Evolutionary conservation across 92 coral and sea anemone genomes (phyloP), one percentile per base, ranked within the genome.

Genomic region (Umimayanthus chanpuru): DNA sequence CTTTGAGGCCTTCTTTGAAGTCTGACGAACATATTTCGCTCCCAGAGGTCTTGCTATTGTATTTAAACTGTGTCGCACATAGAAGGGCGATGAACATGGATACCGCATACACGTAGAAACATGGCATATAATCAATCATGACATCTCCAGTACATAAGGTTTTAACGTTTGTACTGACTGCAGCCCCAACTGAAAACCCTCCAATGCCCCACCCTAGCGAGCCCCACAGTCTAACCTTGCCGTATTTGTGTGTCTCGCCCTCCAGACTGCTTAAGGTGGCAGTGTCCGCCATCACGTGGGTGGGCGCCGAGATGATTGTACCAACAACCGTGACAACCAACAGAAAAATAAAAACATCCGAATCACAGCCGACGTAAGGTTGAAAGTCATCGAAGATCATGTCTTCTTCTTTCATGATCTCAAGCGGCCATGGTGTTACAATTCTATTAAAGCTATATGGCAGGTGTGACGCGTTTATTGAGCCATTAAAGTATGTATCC

Each of bases 181-280:
- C 95, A 47, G 98, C 94, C 4, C 99, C 99, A 25, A 97, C 97
- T 10, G 94, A 92, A 82, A 97, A 97, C 18, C 98, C 98, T 18
- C 98, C 99, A 50, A 97, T 88, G 0, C 99, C 99, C 95, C 98
- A 95, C 23, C 99, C 99, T 36, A 95, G 89, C 25, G 99, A 97
- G 21, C 99, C 99, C 98, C 98, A 97, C 77, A 97, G 92, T 9
- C 99, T 91, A 49, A 95, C 94, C 70, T 89, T 79, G 44, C 99
- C 99, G 55, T 97, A 97, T 83, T 94, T 97, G 76, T 95, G 98
- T 6, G 96, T 89, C 76, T 96, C 94, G 15, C 95, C 94, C 20
- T 91, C 91, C 20, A 97, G 97, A 72, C 90, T 94, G 61, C 91
- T 94, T 79, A 97, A 91, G 11, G 99, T 95, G 15, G 97, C 99